Base-by-base conservation (phyloP, 2,888 invertebrate genomes). In the Lithophane semibrunnea region DNA sequence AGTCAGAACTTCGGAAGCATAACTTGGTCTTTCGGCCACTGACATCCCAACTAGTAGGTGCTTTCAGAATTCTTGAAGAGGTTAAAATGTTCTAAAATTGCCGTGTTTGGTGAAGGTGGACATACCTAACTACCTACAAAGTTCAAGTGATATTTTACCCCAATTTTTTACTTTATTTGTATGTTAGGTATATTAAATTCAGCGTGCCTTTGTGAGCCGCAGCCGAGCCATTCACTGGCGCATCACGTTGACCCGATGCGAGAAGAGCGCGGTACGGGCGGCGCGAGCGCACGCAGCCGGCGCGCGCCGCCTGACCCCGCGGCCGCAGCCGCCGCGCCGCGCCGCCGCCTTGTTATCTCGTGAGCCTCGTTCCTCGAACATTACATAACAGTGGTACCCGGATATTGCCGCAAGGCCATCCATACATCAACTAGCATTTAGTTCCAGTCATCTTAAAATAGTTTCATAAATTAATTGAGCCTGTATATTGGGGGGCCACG, bases 331-430 rank as follows among this genome's bases (percentile, higher is more conserved):
- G 64, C 29, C 69, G 60, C 70, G 67, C 68, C 71, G 12, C 54
- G 54, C 13, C 63, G 74, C 75, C 56, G 67, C 37, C 47, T 63
- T 60, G 65, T 82, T 72, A 72, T 74, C 71, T 79, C 67, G 78
- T 80, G 86, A 84, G 86, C 84, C 85, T 89, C 88, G 89, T 88
- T 92, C 91, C 90, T 91, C 90, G 88, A 85, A 86, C 84, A 88
- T 94, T 94, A 93, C 91, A 93, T 95, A 95, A 95, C 91, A 84
- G 88, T 92, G 86, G 91, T 89, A 95, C 95, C 96, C 95, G 96
- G 95, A 96, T 94, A 91, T 93, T 86, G 87, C 88, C 87, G 83
- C 95, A 95, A 95, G 95, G 95, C 93, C 94, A 93, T 84, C 88
- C 84, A 85, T 93, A 92, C 89, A 88, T 84, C 81, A 85, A 85